phyloP scores from a whole-genome alignment of 1,140 invertebrate genomes.

The Periplaneta americana region DNA sequence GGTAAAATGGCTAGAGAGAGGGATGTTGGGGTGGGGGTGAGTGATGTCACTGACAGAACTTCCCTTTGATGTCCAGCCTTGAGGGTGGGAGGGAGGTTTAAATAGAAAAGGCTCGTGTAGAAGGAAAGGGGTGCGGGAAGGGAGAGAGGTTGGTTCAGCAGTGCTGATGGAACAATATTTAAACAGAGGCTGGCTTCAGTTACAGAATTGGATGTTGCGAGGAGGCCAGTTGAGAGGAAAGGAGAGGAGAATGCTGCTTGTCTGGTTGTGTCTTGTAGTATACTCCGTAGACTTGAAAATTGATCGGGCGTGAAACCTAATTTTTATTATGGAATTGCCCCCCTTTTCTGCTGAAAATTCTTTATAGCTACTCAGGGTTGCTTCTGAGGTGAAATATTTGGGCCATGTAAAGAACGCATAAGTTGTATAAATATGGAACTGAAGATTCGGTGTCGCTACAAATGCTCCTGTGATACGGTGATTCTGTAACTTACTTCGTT shows the following conservation, averaged over 20 bases:
- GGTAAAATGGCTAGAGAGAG: background rate
- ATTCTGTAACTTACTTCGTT: no score
- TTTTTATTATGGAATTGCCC: no score
- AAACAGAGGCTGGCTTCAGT: conserved; percentile 10
- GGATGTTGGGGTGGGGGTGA: background rate
- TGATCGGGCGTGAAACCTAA: background rate
- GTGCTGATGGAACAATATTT: conserved; percentile 11
- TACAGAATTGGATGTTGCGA: background rate
- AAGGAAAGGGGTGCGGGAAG: background rate
- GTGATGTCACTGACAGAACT: conserved; percentile 15
- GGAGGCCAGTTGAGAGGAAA: no score
- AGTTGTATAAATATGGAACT: no score
- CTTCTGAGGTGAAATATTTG: no score
- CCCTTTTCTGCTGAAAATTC: background rate
- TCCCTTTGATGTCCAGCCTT: conserved; percentile 15
- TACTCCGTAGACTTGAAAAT: background rate
- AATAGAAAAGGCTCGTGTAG: conserved; percentile 12
- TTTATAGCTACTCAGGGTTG: no score
- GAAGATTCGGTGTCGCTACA: no score
- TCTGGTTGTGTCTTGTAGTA: background rate
- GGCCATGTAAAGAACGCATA: no score
- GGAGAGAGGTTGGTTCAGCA: background rate
- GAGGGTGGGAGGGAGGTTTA: conserved; percentile 5
- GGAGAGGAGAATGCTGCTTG: no score
- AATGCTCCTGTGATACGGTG: no score